Percentiles rank a stretch among this genome's conserved stretches.
Evolutionary conservation across 2,888 invertebrate species (phyloP).

Genomic region (Rotaria magnacalcarata): DNA sequence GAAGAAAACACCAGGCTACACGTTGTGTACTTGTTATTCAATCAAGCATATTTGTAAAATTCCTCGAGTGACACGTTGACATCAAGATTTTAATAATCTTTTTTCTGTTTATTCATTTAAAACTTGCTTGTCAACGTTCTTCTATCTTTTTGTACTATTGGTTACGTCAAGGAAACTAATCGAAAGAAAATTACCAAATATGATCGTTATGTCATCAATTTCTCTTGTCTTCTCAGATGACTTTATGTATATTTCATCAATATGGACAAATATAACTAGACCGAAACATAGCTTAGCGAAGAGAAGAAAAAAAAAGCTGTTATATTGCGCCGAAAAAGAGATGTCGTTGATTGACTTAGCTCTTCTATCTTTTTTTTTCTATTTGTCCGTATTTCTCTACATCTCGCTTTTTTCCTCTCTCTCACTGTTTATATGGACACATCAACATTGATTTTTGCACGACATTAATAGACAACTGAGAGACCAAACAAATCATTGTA

Average conservation of each 20-base stretch:
- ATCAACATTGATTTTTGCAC: neutral
- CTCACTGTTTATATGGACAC: neutral
- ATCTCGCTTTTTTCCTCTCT: neutral
- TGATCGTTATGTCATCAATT: neutral
- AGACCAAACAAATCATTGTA: neutral
- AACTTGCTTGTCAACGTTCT: neutral
- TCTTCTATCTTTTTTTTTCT: conserved; percentile 2
- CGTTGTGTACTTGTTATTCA: neutral
- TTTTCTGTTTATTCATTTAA: neutral
- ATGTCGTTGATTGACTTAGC: conserved; percentile 11
- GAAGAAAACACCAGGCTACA: neutral
- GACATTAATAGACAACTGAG: neutral
- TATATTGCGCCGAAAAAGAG: neutral
- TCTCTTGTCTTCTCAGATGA: neutral
- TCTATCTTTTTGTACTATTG: neutral
- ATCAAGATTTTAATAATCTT: neutral
- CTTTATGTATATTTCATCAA: neutral
- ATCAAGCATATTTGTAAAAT: neutral
- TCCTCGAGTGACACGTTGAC: neutral
- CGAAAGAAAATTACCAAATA: neutral
- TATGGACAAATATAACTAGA: neutral
- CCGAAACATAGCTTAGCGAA: neutral
- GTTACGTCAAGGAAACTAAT: neutral
- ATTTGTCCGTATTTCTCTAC: neutral
- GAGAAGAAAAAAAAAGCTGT: neutral